A percentile compares a stretch with the other conserved stretches of the same genome.
Conservation (phyloP, 2,797 vertebrate species). For the Mormyrops boulengeri region DNA sequence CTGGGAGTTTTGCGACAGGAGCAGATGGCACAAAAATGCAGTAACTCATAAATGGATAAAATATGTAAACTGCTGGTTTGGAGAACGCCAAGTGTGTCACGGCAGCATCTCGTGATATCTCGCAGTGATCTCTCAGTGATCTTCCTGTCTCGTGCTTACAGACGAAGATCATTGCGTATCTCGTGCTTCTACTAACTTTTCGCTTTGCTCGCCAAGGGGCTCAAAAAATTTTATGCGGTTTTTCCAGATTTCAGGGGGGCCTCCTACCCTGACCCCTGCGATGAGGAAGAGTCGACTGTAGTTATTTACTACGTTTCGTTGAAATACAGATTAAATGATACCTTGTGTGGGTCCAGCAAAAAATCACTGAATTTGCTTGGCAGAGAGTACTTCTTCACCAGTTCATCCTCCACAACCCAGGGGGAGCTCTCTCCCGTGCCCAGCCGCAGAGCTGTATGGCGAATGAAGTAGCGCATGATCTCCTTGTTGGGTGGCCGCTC, state of each 20-base stretch:
- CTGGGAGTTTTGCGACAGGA: neutral
- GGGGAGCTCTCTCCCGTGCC: slow-evolving; percentile 90
- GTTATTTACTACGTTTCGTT: neutral
- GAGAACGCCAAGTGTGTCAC: neutral
- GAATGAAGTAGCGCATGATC: slow-evolving; percentile 95
- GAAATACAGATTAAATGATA: slow-evolving; percentile 40
- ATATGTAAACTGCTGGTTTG: neutral
- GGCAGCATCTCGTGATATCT: neutral
- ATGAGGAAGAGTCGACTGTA: neutral
- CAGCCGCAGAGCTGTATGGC: slow-evolving; percentile 81
- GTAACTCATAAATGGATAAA: neutral
- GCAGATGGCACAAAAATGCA: neutral
- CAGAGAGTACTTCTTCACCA: slow-evolving; percentile 88
- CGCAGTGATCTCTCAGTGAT: neutral
- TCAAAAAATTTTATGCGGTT: neutral
- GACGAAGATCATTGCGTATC: neutral
- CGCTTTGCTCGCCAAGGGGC: neutral
- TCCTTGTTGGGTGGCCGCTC: slow-evolving; percentile 98
- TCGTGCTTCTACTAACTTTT: neutral
- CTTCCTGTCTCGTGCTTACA: neutral
- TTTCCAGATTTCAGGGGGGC: neutral
- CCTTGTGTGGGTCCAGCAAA: slow-evolving; percentile 91
- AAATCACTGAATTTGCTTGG: slow-evolving; percentile 98
- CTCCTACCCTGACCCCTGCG: neutral
- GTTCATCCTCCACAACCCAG: slow-evolving; percentile 93